phyloP scores from a whole-genome alignment of 1,140 invertebrate species.

The Formica selysi region DNA sequence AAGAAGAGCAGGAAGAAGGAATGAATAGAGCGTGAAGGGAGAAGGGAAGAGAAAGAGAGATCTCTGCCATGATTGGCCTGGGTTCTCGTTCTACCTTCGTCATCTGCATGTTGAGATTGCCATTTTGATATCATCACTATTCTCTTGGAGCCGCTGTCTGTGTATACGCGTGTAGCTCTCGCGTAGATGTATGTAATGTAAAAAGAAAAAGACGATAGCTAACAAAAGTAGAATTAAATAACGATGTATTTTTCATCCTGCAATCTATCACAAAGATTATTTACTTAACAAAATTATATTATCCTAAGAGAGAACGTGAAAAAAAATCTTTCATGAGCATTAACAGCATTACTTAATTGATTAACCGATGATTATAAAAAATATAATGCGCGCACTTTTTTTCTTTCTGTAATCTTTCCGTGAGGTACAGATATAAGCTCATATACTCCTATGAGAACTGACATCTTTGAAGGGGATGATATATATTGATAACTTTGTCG shows the following conservation, averaged over 20 bases:
- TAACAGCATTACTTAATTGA: background rate
- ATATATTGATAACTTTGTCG: no score
- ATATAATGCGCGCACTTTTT: no score
- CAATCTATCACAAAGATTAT: background rate
- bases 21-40: background rate
- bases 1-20: conserved; percentile 19
- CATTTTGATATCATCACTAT: conserved; percentile 38
- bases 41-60: background rate
- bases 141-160: background rate
- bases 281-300: conserved; percentile 7
- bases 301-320: background rate
- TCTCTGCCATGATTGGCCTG: conserved; percentile 29
- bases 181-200: background rate
- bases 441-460: no score
- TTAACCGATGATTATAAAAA: background rate
- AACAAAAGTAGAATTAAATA: background rate
- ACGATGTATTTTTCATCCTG: conserved; percentile 21
- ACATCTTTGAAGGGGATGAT: no score
- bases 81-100: conserved; percentile 43
- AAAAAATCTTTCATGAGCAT: background rate
- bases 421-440: no score
- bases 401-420: background rate
- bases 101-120: conserved; percentile 68
- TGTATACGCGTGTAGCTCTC: background rate
- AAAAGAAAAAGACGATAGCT: background rate